Percentiles rank a stretch among this genome's conserved stretches.
phyloP scores from a whole-genome alignment of 2,888 invertebrate species.

The Phragmatobia fuliginosa region DNA sequence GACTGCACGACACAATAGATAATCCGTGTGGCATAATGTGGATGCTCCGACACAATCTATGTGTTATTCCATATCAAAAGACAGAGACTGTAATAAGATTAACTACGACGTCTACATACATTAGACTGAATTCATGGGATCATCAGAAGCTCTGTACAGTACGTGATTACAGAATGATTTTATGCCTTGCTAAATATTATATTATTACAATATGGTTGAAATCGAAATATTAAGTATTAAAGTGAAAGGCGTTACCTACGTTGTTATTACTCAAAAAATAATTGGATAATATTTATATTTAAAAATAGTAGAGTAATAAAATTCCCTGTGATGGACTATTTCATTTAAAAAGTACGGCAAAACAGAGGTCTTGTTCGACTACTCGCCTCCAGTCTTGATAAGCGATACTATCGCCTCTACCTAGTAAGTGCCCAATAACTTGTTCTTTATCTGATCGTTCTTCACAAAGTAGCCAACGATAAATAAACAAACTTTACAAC shows the following conservation, averaged over 20 bases:
- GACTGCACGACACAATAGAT: slow-evolving; percentile 65
- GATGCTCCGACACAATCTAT: slow-evolving; percentile 70
- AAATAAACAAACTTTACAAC: slow-evolving; percentile 24
- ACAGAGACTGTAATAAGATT: slow-evolving; percentile 69
- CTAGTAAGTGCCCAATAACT: slow-evolving; percentile 48
- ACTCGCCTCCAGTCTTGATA: slow-evolving; percentile 29
- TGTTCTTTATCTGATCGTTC: slow-evolving; percentile 55
- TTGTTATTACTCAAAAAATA: background rate
- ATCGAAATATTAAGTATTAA: slow-evolving; percentile 22
- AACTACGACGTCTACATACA: slow-evolving; percentile 58
- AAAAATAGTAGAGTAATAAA: background rate
- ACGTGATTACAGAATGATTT: slow-evolving; percentile 44
- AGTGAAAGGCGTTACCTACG: background rate
- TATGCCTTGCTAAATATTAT: slow-evolving; percentile 39
- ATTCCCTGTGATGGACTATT: slow-evolving; percentile 2
- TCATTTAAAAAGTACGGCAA: slow-evolving; percentile 13
- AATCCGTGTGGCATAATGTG: slow-evolving; percentile 70
- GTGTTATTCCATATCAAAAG: slow-evolving; percentile 65
- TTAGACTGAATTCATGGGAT: slow-evolving; percentile 50
- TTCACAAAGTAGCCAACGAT: slow-evolving; percentile 34
- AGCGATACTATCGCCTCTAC: slow-evolving; percentile 53
- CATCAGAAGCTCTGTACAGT: slow-evolving; percentile 50
- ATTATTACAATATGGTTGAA: slow-evolving; percentile 44
- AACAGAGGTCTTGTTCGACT: slow-evolving; percentile 27
- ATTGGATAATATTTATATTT: background rate